Evolutionary conservation across 2,797 vertebrate species (phyloP).

Genomic region (Anguilla megastoma): DNA sequence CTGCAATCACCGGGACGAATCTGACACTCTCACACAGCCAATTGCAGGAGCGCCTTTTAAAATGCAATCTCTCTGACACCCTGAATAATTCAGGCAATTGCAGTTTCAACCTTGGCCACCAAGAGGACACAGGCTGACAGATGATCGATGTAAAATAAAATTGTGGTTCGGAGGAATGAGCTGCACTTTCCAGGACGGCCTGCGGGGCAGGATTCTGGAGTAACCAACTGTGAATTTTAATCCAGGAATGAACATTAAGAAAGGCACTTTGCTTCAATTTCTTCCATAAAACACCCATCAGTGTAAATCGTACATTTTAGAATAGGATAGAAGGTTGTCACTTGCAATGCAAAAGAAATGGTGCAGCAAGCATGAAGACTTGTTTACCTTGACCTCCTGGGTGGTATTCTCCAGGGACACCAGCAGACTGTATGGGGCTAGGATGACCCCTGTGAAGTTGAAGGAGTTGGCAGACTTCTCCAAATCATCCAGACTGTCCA

Average conservation of each 20-base stretch:
- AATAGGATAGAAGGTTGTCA: background rate
- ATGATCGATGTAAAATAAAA: background rate
- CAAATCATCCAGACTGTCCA: slow-evolving; percentile 74
- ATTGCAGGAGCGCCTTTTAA: background rate
- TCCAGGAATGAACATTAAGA: background rate
- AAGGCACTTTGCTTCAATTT: background rate
- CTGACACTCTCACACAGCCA: background rate
- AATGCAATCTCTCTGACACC: background rate
- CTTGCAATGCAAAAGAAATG: background rate
- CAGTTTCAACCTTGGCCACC: background rate
- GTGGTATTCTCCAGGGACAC: slow-evolving; percentile 76
- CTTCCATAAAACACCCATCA: background rate
- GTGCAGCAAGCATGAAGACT: background rate
- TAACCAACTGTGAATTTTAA: background rate
- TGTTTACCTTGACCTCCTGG: slow-evolving; percentile 71
- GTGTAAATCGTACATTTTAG: background rate
- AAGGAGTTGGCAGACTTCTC: slow-evolving; percentile 61
- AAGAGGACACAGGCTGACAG: background rate
- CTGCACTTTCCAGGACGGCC: background rate
- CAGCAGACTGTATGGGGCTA: slow-evolving; percentile 72
- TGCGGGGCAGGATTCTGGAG: background rate
- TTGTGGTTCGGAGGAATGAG: background rate
- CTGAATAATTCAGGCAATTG: background rate
- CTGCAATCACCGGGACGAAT: background rate
- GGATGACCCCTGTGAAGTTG: slow-evolving; percentile 70